Conservation (phyloP, 2,888 invertebrate genomes). For the Stenchaetothrips biformis region DNA sequence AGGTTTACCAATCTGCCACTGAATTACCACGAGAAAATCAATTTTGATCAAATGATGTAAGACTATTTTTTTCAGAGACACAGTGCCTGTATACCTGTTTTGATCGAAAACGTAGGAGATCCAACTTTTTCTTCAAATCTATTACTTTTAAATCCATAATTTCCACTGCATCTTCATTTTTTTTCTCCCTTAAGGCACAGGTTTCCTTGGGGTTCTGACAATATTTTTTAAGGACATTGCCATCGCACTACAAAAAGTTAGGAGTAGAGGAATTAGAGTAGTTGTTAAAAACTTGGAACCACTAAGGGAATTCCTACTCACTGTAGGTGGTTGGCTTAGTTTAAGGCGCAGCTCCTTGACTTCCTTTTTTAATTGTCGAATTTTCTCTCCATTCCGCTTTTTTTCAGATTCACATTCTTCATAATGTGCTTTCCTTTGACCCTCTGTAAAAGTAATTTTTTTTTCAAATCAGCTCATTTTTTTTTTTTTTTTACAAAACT, state of each 20-base stretch:
- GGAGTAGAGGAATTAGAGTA: neutral
- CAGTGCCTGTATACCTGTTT: conserved; percentile 43
- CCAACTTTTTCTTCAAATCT: conserved; percentile 66
- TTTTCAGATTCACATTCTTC: conserved; percentile 75
- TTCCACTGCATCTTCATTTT: conserved; percentile 50
- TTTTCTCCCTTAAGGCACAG: conserved; percentile 50
- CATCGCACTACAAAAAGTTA: conserved; percentile 34
- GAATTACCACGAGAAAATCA: too few species aligned
- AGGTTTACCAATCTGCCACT: too few species aligned
- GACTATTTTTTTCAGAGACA: neutral
- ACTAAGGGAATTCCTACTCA: conserved; percentile 25
- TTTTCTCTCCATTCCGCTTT: conserved; percentile 64
- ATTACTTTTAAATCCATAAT: conserved; percentile 64
- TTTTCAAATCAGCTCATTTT: conserved; percentile 8
- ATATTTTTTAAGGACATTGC: conserved; percentile 34
- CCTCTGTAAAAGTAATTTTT: conserved; percentile 55
- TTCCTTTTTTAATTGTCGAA: conserved; percentile 66
- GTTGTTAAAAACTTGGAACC: neutral
- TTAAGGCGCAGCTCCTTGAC: conserved; percentile 60
- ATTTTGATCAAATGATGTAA: neutral
- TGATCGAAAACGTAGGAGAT: conserved; percentile 65
- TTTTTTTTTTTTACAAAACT: conserved; percentile 29
- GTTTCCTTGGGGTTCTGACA: conserved; percentile 40
- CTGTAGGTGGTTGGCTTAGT: conserved; percentile 46
- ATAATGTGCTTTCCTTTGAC: conserved; percentile 75